Conservation (phyloP, 2,888 invertebrate species). For the Dolichopus griseipennis region DNA sequence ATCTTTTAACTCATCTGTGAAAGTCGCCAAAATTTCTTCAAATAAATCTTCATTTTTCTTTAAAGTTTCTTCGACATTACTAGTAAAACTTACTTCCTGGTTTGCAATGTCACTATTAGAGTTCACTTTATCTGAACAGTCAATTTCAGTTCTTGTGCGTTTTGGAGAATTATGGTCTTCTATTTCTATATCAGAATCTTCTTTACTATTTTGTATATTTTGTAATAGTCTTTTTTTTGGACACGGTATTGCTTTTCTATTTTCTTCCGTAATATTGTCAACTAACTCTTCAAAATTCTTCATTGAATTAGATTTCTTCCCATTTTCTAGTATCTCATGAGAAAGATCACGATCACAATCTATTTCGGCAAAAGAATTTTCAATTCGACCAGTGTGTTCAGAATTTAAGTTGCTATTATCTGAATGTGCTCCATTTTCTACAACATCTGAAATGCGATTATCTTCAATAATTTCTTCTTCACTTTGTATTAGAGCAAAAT, state of each 20-base stretch:
- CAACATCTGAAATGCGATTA: background rate
- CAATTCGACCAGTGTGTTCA: too few relatives aligned
- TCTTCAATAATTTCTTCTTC: background rate
- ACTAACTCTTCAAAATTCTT: background rate
- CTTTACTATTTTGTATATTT: background rate
- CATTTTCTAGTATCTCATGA: too few relatives aligned
- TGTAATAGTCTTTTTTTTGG: background rate
- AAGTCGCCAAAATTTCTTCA: slow-evolving; percentile 10
- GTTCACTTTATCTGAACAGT: background rate
- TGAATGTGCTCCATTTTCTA: background rate
- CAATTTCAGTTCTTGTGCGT: background rate
- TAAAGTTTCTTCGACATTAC: background rate
- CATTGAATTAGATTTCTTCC: too few relatives aligned
- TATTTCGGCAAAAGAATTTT: too few relatives aligned
- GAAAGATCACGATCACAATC: too few relatives aligned
- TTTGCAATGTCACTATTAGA: background rate
- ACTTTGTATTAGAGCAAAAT: background rate
- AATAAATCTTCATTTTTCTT: slow-evolving; percentile 14
- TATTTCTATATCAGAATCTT: background rate
- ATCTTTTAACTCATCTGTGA: slow-evolving; percentile 17
- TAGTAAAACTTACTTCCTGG: background rate
- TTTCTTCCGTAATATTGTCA: background rate
- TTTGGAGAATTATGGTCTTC: background rate
- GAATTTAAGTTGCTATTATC: too few relatives aligned
- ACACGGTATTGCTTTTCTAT: background rate